These are phyloP conservation scores for Halcyon chelicuti DNA, from an alignment of 2,797 vertebrate species.

Conservation along the genomic window DNA sequence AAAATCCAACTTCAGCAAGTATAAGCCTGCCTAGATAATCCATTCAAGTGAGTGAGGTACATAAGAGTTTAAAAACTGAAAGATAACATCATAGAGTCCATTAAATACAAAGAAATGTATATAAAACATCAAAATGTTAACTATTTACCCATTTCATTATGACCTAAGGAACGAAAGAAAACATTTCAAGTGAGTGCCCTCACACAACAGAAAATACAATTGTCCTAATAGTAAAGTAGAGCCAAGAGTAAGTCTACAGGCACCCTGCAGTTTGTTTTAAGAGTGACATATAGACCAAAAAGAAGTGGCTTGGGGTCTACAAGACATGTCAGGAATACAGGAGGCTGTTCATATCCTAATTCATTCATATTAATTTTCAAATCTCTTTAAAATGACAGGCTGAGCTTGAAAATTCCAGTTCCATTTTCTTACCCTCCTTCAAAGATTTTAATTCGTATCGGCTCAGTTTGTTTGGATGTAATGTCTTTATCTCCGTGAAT, in stretches of 20 bases:
- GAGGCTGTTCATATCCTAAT: conserved; percentile 20
- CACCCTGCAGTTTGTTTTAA: background rate
- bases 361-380: conserved; percentile 8
- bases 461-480: conserved; percentile 89
- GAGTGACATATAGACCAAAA: conserved; percentile 22
- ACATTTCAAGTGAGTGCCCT: background rate
- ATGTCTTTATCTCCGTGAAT: conserved; percentile 92
- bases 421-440: conserved; percentile 94
- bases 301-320: background rate
- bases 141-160: background rate
- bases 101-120: background rate
- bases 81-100: background rate
- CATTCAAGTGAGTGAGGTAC: background rate
- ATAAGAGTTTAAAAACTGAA: background rate
- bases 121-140: background rate
- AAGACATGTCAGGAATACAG: background rate
- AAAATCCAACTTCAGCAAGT: conserved; percentile 30
- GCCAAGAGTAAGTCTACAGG: background rate
- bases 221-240: conserved; percentile 15
- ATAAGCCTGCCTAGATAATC: background rate
- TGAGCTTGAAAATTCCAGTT: conserved; percentile 49
- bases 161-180: background rate
- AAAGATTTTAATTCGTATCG: conserved; percentile 98
- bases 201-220: background rate
- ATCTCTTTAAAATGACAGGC: conserved; percentile 27